Percentiles rank a stretch among this genome's conserved stretches.
phyloP scores from a whole-genome alignment of 2,113 vertebrate species.

The Lampris megalopsis region DNA sequence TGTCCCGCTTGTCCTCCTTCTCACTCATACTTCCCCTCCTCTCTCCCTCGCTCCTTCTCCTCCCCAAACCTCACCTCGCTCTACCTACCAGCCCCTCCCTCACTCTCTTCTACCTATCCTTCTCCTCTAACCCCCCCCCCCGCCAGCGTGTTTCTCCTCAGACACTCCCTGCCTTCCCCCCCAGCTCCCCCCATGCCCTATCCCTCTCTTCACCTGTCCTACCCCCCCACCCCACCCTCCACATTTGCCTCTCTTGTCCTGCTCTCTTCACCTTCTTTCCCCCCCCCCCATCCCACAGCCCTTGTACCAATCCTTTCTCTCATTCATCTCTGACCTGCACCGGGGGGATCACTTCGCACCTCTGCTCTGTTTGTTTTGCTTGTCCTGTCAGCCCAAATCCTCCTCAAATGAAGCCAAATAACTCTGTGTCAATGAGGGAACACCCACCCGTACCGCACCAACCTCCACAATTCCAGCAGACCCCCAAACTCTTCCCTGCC shows the following conservation, averaged over 20 bases:
- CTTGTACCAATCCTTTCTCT: constrained; percentile 36
- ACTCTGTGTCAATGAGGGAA: constrained; percentile 70
- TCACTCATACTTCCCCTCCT: constrained; percentile 21
- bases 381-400: constrained; percentile 78
- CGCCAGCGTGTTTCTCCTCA: too few species aligned
- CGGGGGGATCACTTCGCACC: constrained; percentile 81
- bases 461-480: constrained; percentile 61
- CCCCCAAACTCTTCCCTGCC: constrained; percentile 64
- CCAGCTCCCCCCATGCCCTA: background rate
- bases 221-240: background rate
- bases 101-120: constrained; percentile 42
- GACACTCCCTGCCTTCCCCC: too few species aligned
- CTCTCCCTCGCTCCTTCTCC: constrained; percentile 10
- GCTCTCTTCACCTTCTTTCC: constrained; percentile 3
- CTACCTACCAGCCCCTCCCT: background rate
- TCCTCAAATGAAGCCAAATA: constrained; percentile 70
- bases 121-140: constrained; percentile 6
- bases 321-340: constrained; percentile 71
- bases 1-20: constrained; percentile 38
- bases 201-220: background rate
- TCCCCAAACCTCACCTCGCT: background rate
- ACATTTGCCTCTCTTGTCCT: constrained; percentile 23
- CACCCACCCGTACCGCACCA: constrained; percentile 47
- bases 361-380: constrained; percentile 85
- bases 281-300: constrained; percentile 5